These are phyloP conservation scores for Oceanodroma tethys DNA, from an alignment of 2,113 vertebrate species.

Conservation along the genomic window DNA sequence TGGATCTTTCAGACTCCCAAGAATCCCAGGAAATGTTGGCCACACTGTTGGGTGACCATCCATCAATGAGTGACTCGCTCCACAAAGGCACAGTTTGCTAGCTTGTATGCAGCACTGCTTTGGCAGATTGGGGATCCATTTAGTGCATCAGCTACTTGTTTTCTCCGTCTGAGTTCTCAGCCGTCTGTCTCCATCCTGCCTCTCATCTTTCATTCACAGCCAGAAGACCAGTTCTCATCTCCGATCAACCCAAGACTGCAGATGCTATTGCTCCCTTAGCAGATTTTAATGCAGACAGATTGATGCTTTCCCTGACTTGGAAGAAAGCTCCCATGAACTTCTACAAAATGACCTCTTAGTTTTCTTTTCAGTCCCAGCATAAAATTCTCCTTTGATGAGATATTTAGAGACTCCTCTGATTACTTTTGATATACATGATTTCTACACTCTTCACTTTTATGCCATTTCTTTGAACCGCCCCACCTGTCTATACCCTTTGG, in stretches of 20 bases:
- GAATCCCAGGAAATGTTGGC: neutral
- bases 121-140: neutral
- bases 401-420: neutral
- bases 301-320: neutral
- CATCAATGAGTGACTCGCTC: neutral
- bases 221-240: neutral
- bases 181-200: neutral
- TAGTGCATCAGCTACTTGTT: neutral
- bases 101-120: neutral
- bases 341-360: neutral
- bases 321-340: neutral
- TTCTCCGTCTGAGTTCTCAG: constrained; percentile 1
- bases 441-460: neutral
- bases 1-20: neutral
- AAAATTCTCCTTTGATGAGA: neutral
- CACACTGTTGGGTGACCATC: too few relatives aligned
- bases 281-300: constrained; percentile 18
- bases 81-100: neutral
- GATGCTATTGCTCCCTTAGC: constrained; percentile 30
- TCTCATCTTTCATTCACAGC: neutral
- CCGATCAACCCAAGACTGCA: neutral
- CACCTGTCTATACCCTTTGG: too few relatives aligned
- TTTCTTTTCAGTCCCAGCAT: neutral
- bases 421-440: neutral
- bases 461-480: neutral